Percentiles rank a stretch among this genome's conserved stretches.
Conservation (phyloP, 2,797 vertebrate species). For the Dicrostonyx torquatus region DNA sequence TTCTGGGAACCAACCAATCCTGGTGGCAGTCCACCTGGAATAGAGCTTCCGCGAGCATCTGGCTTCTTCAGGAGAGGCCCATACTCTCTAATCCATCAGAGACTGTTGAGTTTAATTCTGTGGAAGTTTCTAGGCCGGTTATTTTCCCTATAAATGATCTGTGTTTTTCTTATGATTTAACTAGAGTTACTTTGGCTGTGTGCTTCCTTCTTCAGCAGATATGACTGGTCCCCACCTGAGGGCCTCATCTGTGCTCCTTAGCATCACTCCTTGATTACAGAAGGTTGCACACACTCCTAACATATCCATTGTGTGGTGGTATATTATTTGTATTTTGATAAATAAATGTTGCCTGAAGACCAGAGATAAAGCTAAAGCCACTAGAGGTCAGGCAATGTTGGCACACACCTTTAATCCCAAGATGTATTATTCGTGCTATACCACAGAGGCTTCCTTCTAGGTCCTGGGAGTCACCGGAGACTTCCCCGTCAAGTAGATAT, state of each 20-base stretch:
- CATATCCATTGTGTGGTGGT: no score
- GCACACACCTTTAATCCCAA: no score
- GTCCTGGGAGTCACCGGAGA: background rate
- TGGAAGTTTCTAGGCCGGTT: constrained; percentile 55
- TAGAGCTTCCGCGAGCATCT: constrained; percentile 67
- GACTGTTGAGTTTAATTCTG: constrained; percentile 1
- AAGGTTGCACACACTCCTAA: background rate
- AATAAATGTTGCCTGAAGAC: no score
- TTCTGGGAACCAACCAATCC: constrained; percentile 54
- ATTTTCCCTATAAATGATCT: background rate
- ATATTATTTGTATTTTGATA: no score
- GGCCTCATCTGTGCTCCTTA: background rate
- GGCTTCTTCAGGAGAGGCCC: constrained; percentile 52
- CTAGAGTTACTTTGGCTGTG: background rate
- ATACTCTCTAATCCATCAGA: constrained; percentile 47
- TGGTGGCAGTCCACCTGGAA: constrained; percentile 67
- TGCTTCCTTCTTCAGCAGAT: background rate
- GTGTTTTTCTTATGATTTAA: background rate
- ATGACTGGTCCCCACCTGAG: background rate
- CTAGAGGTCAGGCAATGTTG: no score
- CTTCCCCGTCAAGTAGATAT: background rate
- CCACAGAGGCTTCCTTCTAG: no score
- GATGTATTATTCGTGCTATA: no score
- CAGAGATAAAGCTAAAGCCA: no score
- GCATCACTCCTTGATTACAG: background rate